Percentiles rank a stretch among this genome's conserved stretches.
Evolutionary conservation across 2,113 vertebrate species (phyloP).

Genomic region (Climacteris rufus): DNA sequence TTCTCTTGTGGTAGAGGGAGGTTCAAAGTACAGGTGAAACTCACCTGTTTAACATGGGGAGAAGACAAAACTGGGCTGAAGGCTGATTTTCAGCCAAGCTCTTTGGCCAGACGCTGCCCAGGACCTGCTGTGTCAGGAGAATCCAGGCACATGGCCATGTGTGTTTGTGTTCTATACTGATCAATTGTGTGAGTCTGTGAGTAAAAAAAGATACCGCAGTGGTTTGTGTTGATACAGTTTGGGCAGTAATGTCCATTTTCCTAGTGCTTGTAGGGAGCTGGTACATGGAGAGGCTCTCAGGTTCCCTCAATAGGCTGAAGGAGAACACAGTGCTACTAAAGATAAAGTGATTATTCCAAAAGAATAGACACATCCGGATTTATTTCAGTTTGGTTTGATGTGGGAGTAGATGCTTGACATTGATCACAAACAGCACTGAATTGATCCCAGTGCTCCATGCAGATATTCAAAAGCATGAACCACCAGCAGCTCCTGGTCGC

Average conservation of each 20-base stretch:
- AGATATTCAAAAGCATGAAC: not conserved
- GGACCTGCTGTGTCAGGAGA: not conserved
- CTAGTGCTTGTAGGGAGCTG: rapidly evolving
- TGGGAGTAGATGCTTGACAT: not conserved
- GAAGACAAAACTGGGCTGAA: not conserved
- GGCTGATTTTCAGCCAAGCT: not conserved
- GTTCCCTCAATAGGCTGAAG: not conserved
- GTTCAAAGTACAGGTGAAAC: not conserved
- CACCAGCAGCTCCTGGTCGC: not conserved
- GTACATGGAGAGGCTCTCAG: not conserved
- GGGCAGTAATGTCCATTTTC: rapidly evolving
- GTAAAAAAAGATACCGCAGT: no score
- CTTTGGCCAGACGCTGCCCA: not conserved
- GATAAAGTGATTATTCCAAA: not conserved
- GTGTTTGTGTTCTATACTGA: not conserved
- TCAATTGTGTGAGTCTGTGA: no score
- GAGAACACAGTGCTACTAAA: not conserved
- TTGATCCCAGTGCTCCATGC: not conserved
- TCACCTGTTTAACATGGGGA: not conserved
- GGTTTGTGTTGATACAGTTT: not conserved
- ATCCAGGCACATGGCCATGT: rapidly evolving
- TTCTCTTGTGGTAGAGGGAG: not conserved
- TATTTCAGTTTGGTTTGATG: not conserved
- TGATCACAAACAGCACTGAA: not conserved
- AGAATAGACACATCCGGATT: not conserved